Conservation (phyloP, 2,113 vertebrate species). For the Philantomba maxwellii region DNA sequence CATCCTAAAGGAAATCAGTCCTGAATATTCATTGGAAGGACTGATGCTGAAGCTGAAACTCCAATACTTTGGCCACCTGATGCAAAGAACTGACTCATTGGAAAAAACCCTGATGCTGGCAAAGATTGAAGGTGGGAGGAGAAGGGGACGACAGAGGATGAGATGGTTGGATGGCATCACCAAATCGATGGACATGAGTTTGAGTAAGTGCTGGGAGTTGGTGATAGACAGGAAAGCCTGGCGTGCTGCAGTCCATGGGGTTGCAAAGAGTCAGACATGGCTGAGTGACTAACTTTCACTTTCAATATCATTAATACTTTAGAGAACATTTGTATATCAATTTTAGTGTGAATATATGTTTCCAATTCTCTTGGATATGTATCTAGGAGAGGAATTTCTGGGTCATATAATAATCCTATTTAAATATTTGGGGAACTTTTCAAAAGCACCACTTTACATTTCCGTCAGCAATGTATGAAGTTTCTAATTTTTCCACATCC, state of each 20-base stretch:
- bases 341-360: not conserved
- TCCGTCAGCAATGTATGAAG: not conserved
- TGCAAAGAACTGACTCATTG: accelerated
- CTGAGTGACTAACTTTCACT: not conserved
- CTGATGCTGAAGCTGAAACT: not conserved
- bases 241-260: not conserved
- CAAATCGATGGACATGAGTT: not conserved
- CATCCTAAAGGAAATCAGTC: not conserved
- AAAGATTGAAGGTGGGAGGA: not conserved
- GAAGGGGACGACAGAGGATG: not conserved
- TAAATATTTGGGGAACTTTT: not conserved
- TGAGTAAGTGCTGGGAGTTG: not conserved
- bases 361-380: not conserved
- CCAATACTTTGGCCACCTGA: not conserved
- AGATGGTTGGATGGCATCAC: not conserved
- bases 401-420: not conserved
- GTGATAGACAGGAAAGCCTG: not conserved
- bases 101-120: not conserved
- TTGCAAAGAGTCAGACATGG: not conserved
- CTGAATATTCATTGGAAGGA: not conserved
- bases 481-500: not conserved
- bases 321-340: not conserved
- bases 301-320: not conserved
- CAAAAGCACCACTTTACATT: not conserved
- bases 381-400: not conserved